These are phyloP conservation scores for Tenthredo distinguenda DNA, from an alignment of 2,888 invertebrate genomes.

Conservation along the genomic window DNA sequence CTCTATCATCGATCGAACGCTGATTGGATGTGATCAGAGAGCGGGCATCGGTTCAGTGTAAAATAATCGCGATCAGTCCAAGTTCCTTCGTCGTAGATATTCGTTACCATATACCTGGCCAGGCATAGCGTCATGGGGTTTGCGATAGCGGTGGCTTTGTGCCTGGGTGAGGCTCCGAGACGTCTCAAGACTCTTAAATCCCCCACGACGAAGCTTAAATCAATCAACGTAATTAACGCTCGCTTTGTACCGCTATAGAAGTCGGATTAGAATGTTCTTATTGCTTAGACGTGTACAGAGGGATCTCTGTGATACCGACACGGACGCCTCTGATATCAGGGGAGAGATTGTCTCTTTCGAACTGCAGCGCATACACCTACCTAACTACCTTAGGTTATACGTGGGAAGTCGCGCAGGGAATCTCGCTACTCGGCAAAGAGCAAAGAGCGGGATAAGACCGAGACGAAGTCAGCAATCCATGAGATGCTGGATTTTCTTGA, in stretches of 20 bases:
- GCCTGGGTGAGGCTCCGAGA: constrained; percentile 62
- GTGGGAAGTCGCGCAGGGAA: constrained; percentile 34
- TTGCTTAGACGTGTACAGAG: constrained; percentile 44
- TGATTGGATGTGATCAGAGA: constrained; percentile 41
- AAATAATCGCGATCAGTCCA: constrained; percentile 42
- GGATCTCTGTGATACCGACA: constrained; percentile 48
- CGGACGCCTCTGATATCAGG: constrained; percentile 42
- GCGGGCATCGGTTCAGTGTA: constrained; percentile 10
- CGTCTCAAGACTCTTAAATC: constrained; percentile 66
- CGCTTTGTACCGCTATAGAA: constrained; percentile 69
- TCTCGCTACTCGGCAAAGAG: constrained; percentile 27
- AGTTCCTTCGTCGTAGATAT: constrained; percentile 23
- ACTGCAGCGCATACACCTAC: neutral
- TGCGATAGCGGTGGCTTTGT: constrained; percentile 50
- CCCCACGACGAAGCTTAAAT: constrained; percentile 68
- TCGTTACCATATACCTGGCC: constrained; percentile 16
- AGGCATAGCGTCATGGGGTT: constrained; percentile 36
- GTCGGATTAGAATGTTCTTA: constrained; percentile 65
- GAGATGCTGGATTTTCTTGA: constrained; percentile 26
- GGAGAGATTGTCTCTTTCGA: constrained; percentile 45
- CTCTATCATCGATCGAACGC: constrained; percentile 32
- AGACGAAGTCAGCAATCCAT: neutral
- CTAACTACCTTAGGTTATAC: neutral
- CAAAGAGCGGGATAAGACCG: constrained; percentile 12
- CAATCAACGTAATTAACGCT: constrained; percentile 75